phyloP scores from a whole-genome alignment of 2,113 vertebrate species.

The Chionis minor region DNA sequence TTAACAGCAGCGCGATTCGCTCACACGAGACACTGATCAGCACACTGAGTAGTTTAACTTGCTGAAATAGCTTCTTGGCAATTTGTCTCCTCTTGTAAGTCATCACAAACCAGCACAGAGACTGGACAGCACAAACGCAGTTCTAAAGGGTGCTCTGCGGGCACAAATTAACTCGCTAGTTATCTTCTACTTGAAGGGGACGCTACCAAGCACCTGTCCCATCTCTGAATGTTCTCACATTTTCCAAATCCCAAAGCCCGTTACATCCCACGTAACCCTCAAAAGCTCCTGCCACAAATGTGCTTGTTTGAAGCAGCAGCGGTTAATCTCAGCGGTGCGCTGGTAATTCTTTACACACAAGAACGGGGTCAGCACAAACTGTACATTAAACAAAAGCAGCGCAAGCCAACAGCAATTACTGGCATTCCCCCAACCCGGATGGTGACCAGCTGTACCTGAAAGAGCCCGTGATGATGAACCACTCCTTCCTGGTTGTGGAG shows the following conservation, averaged over 20 bases:
- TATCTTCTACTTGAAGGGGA: neutral
- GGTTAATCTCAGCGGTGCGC: neutral
- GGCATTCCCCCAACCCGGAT: neutral
- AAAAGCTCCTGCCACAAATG: neutral
- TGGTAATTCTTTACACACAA: neutral
- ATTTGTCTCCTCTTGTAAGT: neutral
- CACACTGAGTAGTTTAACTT: neutral
- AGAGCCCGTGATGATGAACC: slow-evolving; percentile 97
- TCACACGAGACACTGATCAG: neutral
- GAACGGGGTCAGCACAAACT: neutral
- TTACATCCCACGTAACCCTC: neutral
- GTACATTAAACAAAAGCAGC: neutral
- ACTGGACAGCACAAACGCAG: neutral
- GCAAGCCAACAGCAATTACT: neutral
- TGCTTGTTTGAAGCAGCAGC: neutral
- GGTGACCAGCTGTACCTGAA: slow-evolving; percentile 82
- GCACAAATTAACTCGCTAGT: neutral
- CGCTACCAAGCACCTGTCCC: neutral
- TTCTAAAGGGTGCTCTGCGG: neutral
- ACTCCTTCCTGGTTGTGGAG: slow-evolving; percentile 97
- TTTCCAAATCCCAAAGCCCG: neutral
- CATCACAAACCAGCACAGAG: neutral
- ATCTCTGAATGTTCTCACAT: neutral
- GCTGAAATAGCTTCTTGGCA: neutral
- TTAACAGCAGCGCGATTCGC: neutral